phyloP scores from a whole-genome alignment of 2,797 vertebrate species.

The Rhabdomys pumilio region DNA sequence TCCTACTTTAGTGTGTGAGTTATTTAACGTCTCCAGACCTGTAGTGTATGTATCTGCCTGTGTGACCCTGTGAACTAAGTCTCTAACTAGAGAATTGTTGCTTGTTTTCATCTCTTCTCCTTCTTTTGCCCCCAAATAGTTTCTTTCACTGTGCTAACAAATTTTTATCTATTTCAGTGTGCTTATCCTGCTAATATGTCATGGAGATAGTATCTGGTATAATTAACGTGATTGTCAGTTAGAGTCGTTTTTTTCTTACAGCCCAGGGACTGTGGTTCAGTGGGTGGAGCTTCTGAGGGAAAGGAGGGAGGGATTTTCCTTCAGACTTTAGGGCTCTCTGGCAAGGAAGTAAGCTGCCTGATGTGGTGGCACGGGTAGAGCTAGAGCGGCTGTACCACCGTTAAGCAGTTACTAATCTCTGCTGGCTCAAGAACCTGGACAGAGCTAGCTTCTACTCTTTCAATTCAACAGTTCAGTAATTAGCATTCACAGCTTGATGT shows the following conservation, averaged over 20 bases:
- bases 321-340: neutral
- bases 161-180: constrained; percentile 62
- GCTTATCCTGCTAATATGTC: neutral
- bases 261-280: neutral
- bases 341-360: neutral
- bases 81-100: neutral
- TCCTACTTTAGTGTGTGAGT: neutral
- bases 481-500: neutral
- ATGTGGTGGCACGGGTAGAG: neutral
- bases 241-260: constrained; percentile 12
- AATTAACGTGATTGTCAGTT: constrained; percentile 1
- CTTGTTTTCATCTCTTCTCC: constrained; percentile 14
- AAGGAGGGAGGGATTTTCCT: neutral
- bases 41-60: neutral
- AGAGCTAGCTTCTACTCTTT: neutral
- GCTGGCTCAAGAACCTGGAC: too few relatives aligned
- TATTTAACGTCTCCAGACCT: neutral
- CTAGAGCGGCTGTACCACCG: neutral
- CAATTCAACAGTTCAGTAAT: neutral
- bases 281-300: neutral
- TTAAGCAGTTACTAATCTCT: neutral
- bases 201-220: neutral
- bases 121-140: constrained; percentile 33
- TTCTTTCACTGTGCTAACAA: neutral
- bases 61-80: neutral